Percentiles rank a stretch among this genome's conserved stretches.
These are phyloP conservation scores for Eciton burchellii DNA, from an alignment of 1,140 invertebrate genomes.

Conservation along the genomic window DNA sequence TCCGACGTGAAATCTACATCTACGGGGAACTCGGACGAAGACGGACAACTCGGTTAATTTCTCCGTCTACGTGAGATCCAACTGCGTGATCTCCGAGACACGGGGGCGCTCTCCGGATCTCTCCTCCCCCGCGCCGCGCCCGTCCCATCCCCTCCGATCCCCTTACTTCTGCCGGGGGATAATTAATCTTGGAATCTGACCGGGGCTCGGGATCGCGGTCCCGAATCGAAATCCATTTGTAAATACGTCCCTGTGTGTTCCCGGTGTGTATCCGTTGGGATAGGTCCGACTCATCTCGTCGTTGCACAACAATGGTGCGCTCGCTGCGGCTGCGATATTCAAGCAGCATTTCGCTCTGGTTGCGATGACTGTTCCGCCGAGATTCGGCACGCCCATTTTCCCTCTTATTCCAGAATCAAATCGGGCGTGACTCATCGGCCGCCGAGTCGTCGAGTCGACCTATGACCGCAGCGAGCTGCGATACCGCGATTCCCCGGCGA, in stretches of 20 bases:
- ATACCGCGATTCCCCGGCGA: slow-evolving; percentile 19
- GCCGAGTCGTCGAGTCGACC: slow-evolving; percentile 51
- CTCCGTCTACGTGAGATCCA: not conserved
- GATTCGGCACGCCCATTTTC: slow-evolving; percentile 71
- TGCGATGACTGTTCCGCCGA: slow-evolving; percentile 55
- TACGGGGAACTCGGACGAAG: not conserved
- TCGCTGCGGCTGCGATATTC: slow-evolving; percentile 60
- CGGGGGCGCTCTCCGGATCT: not conserved
- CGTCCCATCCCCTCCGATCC: too few species aligned
- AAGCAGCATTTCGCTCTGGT: slow-evolving; percentile 60
- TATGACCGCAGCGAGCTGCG: slow-evolving; percentile 23
- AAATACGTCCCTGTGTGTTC: slow-evolving; percentile 28
- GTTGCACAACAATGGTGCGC: slow-evolving; percentile 55
- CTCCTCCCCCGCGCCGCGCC: not conserved
- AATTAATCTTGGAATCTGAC: too few species aligned
- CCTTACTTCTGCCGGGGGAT: not conserved
- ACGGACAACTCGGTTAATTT: not conserved
- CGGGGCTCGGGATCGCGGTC: not conserved
- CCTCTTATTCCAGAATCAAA: slow-evolving; percentile 56
- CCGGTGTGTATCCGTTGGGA: slow-evolving; percentile 64
- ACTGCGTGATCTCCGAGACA: too few species aligned
- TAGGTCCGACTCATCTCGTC: slow-evolving; percentile 67
- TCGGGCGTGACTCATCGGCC: slow-evolving; percentile 20
- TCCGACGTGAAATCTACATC: slow-evolving; percentile 1
- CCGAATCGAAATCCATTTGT: not conserved